Evolutionary conservation across 2,888 invertebrate species (phyloP).

Genomic region (Trachelus troglodyta): DNA sequence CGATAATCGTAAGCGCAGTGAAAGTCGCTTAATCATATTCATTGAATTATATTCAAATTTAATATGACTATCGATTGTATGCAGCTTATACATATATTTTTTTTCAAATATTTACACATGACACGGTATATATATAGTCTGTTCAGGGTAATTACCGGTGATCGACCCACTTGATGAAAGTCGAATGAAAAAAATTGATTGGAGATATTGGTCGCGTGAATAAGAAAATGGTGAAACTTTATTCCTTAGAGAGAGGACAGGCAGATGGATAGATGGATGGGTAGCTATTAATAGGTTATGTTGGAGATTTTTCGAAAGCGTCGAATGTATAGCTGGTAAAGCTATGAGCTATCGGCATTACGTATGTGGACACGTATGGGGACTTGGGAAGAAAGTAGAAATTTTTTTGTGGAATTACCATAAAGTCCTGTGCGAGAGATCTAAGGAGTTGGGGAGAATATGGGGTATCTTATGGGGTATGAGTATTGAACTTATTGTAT

Average conservation of each 20-base stretch:
- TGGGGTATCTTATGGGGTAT: background rate
- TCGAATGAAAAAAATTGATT: constrained; percentile 18
- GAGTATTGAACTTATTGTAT: too few species aligned
- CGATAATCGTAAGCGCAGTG: background rate
- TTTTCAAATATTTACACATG: background rate
- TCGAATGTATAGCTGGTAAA: background rate
- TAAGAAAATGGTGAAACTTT: background rate
- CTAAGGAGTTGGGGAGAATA: background rate
- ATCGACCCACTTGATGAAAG: constrained; percentile 18
- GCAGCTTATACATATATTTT: background rate
- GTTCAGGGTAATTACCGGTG: constrained; percentile 13
- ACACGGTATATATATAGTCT: background rate
- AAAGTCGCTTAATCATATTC: background rate
- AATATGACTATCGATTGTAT: background rate
- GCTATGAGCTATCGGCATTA: background rate
- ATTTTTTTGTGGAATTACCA: background rate
- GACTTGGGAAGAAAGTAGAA: background rate
- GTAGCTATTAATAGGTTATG: background rate
- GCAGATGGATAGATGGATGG: background rate
- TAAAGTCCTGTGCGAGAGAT: background rate
- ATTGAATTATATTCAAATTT: constrained; percentile 1
- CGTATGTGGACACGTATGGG: background rate
- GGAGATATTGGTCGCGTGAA: too few species aligned
- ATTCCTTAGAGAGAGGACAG: background rate
- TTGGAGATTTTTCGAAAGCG: background rate